Conservation (phyloP, 2,113 vertebrate species). For the Pterocles burchelli region DNA sequence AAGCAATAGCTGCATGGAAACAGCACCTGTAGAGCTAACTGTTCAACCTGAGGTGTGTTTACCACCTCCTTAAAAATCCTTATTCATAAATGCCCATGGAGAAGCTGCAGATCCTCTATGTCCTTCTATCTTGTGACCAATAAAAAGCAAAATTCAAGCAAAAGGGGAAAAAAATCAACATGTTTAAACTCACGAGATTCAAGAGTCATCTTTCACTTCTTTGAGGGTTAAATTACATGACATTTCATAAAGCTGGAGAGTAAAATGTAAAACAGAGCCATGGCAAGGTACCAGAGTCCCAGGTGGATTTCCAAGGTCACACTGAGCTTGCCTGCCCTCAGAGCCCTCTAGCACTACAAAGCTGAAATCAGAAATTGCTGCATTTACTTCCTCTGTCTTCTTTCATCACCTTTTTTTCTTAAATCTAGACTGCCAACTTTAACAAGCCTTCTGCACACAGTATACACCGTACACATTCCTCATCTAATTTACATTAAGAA, state of each 20-base stretch:
- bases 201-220: not conserved
- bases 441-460: not conserved
- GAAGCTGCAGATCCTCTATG: not conserved
- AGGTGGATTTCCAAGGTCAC: constrained; percentile 10
- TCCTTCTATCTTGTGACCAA: not conserved
- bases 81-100: not conserved
- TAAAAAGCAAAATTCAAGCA: not conserved
- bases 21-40: not conserved
- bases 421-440: not conserved
- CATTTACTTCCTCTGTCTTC: not conserved
- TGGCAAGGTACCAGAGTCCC: not conserved
- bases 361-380: constrained; percentile 11
- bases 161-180: not conserved
- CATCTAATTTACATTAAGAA: not conserved
- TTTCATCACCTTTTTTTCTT: not conserved
- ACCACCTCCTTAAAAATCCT: not conserved
- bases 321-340: not conserved
- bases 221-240: not conserved
- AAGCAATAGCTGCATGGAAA: not conserved
- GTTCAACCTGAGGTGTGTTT: not conserved
- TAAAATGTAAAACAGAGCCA: constrained; percentile 18
- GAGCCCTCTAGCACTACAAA: not conserved
- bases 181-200: not conserved
- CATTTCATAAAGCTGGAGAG: constrained; percentile 2
- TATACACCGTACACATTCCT: not conserved